Base-by-base conservation (phyloP, 35 echinoderm and acorn worm species). In the Patiria miniata region DNA sequence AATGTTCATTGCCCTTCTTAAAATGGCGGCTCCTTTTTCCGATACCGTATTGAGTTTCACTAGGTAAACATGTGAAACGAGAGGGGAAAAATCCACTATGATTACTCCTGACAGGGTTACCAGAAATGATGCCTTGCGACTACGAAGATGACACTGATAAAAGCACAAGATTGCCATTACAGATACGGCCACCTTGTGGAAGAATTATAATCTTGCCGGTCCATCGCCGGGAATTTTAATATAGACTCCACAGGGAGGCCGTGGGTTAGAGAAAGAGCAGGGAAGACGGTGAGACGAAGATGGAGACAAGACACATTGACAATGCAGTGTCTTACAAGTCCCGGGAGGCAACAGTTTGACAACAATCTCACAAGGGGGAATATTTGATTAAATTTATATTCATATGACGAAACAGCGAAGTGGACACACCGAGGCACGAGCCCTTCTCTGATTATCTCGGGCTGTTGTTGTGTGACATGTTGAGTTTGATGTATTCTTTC, bases 331-430 rank as follows among this genome's bases (percentile, higher is more conserved):
- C 28, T 32, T 73, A 30, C 14, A 36, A n/a, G 26, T 32, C 26
- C 65, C 65, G 65, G 19, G 34, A 73, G 65, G 65, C 65, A 73
- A 73, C 65, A 73, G 65, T 73, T 73, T 73, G 65, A 73, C 65
- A 26, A 30, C 34, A 32, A 26, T 34, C 34, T 73, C 28, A 1
- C 26, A 18, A 60, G n/a, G 65, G 65, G 26, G 34, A 26, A 73
- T 6, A 10, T 73, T 73, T 73, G 34, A 73, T 73, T 73, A 73
- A 73, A 73, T 73, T 34, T 73, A 3, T 68, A 68, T 22, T 32
- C 19, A 68, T 34, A 36, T 73, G 65, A 34, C 34, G 52, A 22
- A 15, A 73, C 65, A 73, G 65, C 15, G 7, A 73, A 73, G 26
- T 73, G 34, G 34, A 73, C 23, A 34, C 65, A 34, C 65, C n/a